A percentile compares a stretch with the other conserved stretches of the same genome.
phyloP scores from a whole-genome alignment of 2,797 vertebrate species.

The Anolis apletophallus region DNA sequence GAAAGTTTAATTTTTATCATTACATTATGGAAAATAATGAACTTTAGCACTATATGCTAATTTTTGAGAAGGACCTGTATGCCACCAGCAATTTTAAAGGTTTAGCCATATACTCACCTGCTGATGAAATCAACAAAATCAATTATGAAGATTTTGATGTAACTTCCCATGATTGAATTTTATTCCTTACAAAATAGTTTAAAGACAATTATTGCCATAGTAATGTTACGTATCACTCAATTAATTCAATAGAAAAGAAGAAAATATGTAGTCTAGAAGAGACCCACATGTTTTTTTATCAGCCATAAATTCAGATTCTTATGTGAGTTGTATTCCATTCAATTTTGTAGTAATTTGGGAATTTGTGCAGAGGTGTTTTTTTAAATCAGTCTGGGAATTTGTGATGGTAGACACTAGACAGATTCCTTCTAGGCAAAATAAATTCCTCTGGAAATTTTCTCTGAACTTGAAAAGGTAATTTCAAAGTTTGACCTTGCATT shows the following conservation, averaged over 20 bases:
- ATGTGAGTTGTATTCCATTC: neutral
- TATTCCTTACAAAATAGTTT: neutral
- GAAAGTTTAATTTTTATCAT: too few relatives aligned
- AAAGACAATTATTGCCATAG: neutral
- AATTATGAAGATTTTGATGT: neutral
- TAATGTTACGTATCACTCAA: neutral
- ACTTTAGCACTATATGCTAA: too few relatives aligned
- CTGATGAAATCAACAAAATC: neutral
- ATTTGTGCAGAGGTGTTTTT: neutral
- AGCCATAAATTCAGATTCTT: neutral
- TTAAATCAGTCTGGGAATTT: neutral
- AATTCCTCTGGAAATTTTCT: slow-evolving; percentile 25
- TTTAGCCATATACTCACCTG: neutral
- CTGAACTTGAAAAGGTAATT: neutral
- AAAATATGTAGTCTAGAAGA: neutral
- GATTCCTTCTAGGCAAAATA: slow-evolving; percentile 23
- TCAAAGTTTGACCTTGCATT: neutral
- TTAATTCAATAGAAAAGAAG: neutral
- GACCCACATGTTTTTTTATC: neutral
- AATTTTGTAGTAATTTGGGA: neutral
- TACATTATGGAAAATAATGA: too few relatives aligned
- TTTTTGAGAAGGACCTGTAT: too few relatives aligned
- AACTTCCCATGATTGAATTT: neutral
- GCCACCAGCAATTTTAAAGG: neutral
- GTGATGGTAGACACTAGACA: neutral